A percentile compares a stretch with the other conserved stretches of the same genome.
Conservation (phyloP, 2,113 vertebrate genomes). For the Pseudorectes ferrugineus region DNA sequence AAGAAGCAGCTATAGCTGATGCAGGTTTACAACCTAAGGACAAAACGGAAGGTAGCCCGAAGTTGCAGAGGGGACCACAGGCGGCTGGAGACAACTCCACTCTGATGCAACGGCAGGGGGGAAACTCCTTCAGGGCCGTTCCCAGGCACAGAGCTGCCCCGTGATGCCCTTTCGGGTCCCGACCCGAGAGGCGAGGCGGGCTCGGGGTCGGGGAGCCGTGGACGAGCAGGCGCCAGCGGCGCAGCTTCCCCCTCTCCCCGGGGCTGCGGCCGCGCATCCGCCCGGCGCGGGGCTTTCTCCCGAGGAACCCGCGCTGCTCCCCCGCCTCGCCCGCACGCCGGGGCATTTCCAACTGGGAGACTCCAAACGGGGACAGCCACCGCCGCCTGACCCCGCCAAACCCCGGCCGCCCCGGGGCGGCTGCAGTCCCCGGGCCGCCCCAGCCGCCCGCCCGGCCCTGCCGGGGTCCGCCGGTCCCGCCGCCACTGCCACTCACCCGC, state of each 20-base stretch:
- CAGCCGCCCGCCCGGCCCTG: background rate
- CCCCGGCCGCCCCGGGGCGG: background rate
- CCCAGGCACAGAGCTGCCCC: background rate
- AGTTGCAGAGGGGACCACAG: background rate
- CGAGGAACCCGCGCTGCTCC: background rate
- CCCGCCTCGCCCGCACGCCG: background rate
- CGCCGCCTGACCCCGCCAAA: background rate
- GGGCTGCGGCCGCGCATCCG: background rate
- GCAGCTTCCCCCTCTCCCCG: background rate
- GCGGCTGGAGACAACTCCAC: background rate
- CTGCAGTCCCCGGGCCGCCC: background rate
- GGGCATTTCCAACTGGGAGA: background rate
- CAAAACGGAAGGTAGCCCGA: background rate
- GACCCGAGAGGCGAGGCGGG: background rate
- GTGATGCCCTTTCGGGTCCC: rapidly evolving
- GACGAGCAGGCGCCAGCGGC: background rate
- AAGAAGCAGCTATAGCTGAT: background rate
- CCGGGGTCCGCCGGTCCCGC: background rate
- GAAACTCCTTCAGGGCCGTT: background rate
- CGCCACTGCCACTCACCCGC: constrained; percentile 78
- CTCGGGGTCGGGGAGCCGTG: background rate
- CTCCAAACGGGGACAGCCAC: background rate
- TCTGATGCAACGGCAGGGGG: background rate
- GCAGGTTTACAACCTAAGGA: background rate
- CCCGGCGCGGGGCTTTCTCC: background rate